Evolutionary conservation across 2,888 invertebrate species (phyloP).

Genomic region (Hermaeophaga mercurialis): DNA sequence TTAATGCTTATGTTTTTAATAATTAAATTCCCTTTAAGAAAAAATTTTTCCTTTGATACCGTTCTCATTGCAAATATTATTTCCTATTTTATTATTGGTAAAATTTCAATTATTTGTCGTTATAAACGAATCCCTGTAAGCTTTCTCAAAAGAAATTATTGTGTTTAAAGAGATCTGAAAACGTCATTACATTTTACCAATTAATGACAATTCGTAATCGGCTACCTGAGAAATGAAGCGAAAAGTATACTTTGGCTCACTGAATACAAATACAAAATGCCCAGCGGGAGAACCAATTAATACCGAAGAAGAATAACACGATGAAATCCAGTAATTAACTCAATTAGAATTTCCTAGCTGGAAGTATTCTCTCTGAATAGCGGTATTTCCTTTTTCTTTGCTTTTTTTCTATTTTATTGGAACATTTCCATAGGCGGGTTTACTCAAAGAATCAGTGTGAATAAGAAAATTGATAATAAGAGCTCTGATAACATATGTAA

Average conservation of each 20-base stretch:
- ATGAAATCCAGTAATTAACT: slow-evolving; percentile 33
- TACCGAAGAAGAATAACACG: slow-evolving; percentile 30
- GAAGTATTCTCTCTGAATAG: slow-evolving; percentile 20
- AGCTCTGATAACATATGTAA: no score
- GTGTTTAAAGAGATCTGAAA: slow-evolving; percentile 9
- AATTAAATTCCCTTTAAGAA: no score
- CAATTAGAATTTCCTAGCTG: slow-evolving; percentile 34
- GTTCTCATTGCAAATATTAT: no score
- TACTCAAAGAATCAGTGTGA: no score
- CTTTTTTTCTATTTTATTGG: neutral
- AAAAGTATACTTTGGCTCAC: slow-evolving; percentile 25
- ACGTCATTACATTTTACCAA: slow-evolving; percentile 23
- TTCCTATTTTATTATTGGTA: no score
- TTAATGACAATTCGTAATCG: slow-evolving; percentile 22
- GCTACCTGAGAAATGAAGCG: slow-evolving; percentile 31
- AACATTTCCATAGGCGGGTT: slow-evolving; percentile 15
- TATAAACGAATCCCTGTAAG: neutral
- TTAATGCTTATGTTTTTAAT: no score
- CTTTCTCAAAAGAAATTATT: slow-evolving; percentile 19
- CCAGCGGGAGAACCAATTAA: slow-evolving; percentile 32
- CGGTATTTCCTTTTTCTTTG: slow-evolving; percentile 13
- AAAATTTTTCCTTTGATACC: no score
- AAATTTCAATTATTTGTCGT: no score
- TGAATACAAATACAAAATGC: slow-evolving; percentile 25
- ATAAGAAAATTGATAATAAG: no score